Evolutionary conservation across 2,888 invertebrate species (phyloP).

Genomic region (Corythucha ciliata): DNA sequence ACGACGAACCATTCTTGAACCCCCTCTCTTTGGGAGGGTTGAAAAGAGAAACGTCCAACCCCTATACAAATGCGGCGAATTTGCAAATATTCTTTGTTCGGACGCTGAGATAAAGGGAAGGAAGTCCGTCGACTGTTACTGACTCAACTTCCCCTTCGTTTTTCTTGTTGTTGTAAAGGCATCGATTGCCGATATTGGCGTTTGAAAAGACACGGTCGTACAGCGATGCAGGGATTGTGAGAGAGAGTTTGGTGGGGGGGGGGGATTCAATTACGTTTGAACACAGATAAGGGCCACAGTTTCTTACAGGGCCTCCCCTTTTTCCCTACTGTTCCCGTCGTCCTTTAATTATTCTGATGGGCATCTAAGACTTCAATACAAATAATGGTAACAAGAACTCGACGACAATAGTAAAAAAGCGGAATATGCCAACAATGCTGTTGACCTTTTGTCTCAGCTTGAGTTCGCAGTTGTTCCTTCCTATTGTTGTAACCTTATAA

Average conservation of each 20-base stretch:
- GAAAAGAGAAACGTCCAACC: too few relatives aligned
- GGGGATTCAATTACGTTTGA: too few relatives aligned
- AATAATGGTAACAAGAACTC: slow-evolving; percentile 25
- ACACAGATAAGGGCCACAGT: too few relatives aligned
- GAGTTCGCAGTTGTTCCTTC: slow-evolving; percentile 22
- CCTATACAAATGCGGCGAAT: slow-evolving; percentile 23
- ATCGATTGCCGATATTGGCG: too few relatives aligned
- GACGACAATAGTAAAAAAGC: slow-evolving; percentile 23
- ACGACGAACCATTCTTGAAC: too few relatives aligned
- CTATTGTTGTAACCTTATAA: slow-evolving; percentile 31
- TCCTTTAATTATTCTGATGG: slow-evolving; percentile 32
- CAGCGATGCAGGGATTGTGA: too few relatives aligned
- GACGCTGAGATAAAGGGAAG: slow-evolving; percentile 20
- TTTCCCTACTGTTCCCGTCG: too few relatives aligned
- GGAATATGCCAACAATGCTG: slow-evolving; percentile 3
- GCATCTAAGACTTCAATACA: slow-evolving; percentile 29
- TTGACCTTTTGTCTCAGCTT: slow-evolving; percentile 18
- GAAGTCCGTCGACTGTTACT: slow-evolving; percentile 24
- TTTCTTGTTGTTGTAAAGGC: too few relatives aligned
- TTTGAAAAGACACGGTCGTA: too few relatives aligned
- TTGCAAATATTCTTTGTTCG: slow-evolving; percentile 25
- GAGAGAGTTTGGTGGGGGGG: too few relatives aligned
- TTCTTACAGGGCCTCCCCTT: too few relatives aligned
- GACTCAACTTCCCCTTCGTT: slow-evolving; percentile 15
- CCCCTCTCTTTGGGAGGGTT: too few relatives aligned